A percentile compares a stretch with the other conserved stretches of the same genome.
Conservation (phyloP, 2,888 invertebrate genomes). For the Drosophila buzzatii region DNA sequence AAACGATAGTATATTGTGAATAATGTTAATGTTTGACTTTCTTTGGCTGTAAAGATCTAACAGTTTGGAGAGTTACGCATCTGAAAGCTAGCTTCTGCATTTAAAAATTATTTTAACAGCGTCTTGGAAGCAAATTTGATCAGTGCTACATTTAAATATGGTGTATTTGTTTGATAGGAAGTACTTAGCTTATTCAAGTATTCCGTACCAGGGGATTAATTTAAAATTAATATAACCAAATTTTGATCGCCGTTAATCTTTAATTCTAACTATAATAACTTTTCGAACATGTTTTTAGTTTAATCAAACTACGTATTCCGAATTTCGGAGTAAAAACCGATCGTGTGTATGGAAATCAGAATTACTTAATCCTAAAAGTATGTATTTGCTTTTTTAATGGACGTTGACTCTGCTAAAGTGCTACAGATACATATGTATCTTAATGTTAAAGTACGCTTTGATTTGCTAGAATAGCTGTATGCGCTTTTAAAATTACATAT, state of each 20-base stretch:
- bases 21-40: slow-evolving; percentile 8
- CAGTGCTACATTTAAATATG: background rate
- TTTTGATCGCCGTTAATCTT: background rate
- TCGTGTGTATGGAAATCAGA: background rate
- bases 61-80: background rate
- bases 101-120: background rate
- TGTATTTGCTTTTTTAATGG: background rate
- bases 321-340: too few species aligned
- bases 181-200: background rate
- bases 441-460: too few species aligned
- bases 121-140: background rate
- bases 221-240: background rate
- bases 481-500: background rate
- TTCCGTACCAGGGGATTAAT: background rate
- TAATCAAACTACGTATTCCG: background rate
- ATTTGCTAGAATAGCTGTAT: background rate
- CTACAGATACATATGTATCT: background rate
- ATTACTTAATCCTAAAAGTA: slow-evolving; percentile 1
- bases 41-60: background rate
- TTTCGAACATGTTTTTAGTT: background rate
- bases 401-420: background rate
- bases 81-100: background rate
- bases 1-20: slow-evolving; percentile 7
- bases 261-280: background rate
- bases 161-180: background rate